Base-by-base conservation (phyloP, 2,888 invertebrate genomes). In the Drosophila prostipennis region DNA sequence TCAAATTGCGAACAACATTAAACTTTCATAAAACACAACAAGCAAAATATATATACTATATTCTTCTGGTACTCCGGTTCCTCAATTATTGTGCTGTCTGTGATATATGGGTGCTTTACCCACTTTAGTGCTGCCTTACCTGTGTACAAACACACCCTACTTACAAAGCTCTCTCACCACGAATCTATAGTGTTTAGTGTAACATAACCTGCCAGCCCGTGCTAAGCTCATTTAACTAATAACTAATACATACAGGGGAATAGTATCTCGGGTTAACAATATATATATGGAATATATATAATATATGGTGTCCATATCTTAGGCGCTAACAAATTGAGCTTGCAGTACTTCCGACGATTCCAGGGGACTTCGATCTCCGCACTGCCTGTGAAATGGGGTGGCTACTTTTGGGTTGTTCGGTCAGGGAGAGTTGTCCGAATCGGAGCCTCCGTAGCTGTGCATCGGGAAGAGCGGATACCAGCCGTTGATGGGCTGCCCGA, bases 391-490 rank as follows among this genome's bases (percentile, higher is more conserved):
- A 63, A 45, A 45, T 70, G 51, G 52, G 57, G 57, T 68, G 13
- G 3, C 40, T 19, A 26, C 26, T 26, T 6, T 6, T 6, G 43
- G 79, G 89, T 90, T 90, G 79, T 90, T 91, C 90, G 91, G 92
- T 92, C 92, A 92, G 91, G 92, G 92, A 90, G 92, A 92, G 87
- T 92, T 91, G 79, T 92, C 92, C 46, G 92, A 91, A 67, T 92
- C 95, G 26, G 95, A 94, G 57, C 95, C 96, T 64, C 95, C 96
- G 74, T 96, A 94, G 56, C 96, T 96, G 86, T 96, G 96, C 91
- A 97, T 96, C 37, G 97, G 96, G 92, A 97, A 97, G 77, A 98
- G 93, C 72, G 97, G 96, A 93, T 98, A 98, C 98, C 98, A 98
- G 76, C 97, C 96, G 86, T 95, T 95, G 46, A 96, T 96, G 82